Evolutionary conservation across 1,140 invertebrate species (phyloP), one percentile per base, ranked within the genome.

Genomic region (Chrysopa pallens): DNA sequence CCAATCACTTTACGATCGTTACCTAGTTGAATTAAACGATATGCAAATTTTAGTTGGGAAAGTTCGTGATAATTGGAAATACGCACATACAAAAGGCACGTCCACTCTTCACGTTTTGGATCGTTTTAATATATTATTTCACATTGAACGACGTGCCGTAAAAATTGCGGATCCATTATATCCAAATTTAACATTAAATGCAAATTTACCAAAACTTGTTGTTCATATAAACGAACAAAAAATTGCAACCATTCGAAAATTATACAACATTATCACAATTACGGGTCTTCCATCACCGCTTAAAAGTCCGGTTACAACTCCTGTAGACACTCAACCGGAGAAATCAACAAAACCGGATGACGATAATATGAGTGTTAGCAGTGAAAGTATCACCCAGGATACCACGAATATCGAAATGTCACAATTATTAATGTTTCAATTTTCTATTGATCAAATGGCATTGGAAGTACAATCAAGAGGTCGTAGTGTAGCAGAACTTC

Each of bases 191-290:
- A 85, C 80, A 9, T 57, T 94, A 4, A 78, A 80, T 38, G 89
- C 85, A 35, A 87, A 80, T 46, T 63, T 95, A 40, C 89, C 89
- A 1, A 78, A 81, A 56, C 63, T 95, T 13, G 80, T 86, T 33
- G 78, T 87, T 27, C 91, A 95, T 61, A 69, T 94, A 11, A 93
- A 89, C 63, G 86, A 92, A 58, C 75, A 80, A 46, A 91, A 91
- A 60, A 75, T 91, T 13, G 64, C 70, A 35, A 75, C 82, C 1
- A 67, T 59, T 13, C 52, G 61, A 39, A 66, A 63, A 40, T 48
- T 69, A 29, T 50, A 59, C 42, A 59, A 61, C 28, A 59, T 69
- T n/a, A 63, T 62, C 28, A 51, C 47, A 37, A 50, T 48, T 1
- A 56, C 53, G 27, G 56, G 59, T 9, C 59, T 72, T 33, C 62